Base-by-base conservation (phyloP, 2,888 invertebrate species). In the Mycalesis mineus region DNA sequence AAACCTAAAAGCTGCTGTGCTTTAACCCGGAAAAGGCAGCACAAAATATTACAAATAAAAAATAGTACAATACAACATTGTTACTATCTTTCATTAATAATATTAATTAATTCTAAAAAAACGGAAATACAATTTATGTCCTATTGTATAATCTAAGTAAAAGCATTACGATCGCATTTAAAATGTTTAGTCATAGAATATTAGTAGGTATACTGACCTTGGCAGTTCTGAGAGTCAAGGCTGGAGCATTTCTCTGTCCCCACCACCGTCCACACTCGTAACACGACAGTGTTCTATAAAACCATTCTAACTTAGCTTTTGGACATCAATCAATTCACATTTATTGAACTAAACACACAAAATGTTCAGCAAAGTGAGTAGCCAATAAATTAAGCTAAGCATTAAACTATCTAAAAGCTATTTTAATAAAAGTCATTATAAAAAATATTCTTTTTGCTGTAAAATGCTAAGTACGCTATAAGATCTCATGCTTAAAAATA, bases 291-390 rank as follows among this genome's bases (percentile, higher is more conserved):
- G 70, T 73, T 78, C 73, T 83, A 85, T 84, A 84, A 77, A 85
- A 83, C 73, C 79, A 78, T 79, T 78, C 71, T 59, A 31, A 67
- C 73, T n/a, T 64, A 67, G 68, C 65, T 68, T 61, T 69, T 72
- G 78, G 74, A 77, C 74, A 84, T 75, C 75, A 83, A 82, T 83
- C 78, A 74, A 73, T 72, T 71, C 68, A 70, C 65, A 71, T 72
- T 75, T 73, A 72, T 75, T 70, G 70, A 69, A 75, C 73, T 66
- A 72, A 68, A 76, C 73, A 77, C 68, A 66, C 75, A 80, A 76
- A 69, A 83, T 83, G 83, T 81, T 81, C 73, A 80, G 77, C 75
- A 82, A 82, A 82, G 83, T 83, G 61, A 80, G 83, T 79, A 31
- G 37, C 31, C 8, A 22, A 22, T 22, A 22, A 22, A 22, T 22